Base-by-base conservation (phyloP, 2,797 vertebrate species). In the Nothura maculosa region DNA sequence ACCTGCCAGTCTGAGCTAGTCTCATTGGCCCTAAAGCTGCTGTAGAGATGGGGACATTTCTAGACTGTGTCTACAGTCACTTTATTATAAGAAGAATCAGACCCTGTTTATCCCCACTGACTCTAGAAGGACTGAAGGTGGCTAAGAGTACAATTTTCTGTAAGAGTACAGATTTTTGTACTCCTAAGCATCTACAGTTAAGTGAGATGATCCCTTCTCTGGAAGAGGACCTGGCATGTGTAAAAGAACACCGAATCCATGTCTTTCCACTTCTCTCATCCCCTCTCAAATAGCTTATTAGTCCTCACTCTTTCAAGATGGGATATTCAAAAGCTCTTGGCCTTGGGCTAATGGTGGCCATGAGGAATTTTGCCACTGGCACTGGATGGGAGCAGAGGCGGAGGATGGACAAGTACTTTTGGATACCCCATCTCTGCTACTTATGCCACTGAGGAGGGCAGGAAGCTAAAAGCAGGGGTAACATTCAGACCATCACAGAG, bases 401-500 rank as follows among this genome's bases (percentile, higher is more conserved):
- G 68, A 74, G n/a, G 14, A 38, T 7, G 50, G 10, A 55, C 2
- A 12, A 89, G 34, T 0, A 6, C n/a, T 0, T 6, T 52, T 87
- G 77, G 48, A 84, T 47, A 66, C 7, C 14, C 55, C 69, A 78
- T 2, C 22, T 63, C 75, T 75, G 69, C 85, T 89, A 43, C 61
- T 90, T 89, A 80, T 0, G 3, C 42, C 28, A 38, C 0, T 0
- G 45, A 1, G 3, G 28, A 85, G 54, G 81, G 76, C 42, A 66
- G 81, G 68, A 79, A 81, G n/a, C 86, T 95, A 94, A 85, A 94
- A 93, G 92, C 93, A 87, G 86, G 84, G 95, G 7, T 66, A 83
- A 73, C 62, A 47, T 40, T 82, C 81, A 94, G 92, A 93, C 93
- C 94, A 93, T 92, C 76, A 81, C 34, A 78, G 78, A 25, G 84